Conservation (phyloP, 1,140 invertebrate genomes). For the Cecropterus lyciades region DNA sequence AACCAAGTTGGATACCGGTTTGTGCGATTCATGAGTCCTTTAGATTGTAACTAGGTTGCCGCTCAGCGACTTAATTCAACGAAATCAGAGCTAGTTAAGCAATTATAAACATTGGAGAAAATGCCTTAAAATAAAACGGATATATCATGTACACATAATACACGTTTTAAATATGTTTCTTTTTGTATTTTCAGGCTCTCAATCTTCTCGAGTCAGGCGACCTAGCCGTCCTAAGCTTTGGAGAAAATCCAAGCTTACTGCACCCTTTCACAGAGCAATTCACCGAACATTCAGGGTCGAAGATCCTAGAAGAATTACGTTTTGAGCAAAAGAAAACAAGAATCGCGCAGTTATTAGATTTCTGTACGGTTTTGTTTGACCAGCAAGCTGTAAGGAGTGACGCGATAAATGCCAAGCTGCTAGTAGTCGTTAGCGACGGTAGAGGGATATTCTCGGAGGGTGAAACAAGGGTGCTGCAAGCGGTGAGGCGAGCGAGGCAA, state of each 20-base stretch:
- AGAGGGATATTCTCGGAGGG: constrained; percentile 97
- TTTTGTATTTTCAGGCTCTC: constrained; percentile 88
- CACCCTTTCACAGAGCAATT: constrained; percentile 95
- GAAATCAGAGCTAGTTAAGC: too few relatives aligned
- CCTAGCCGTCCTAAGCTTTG: constrained; percentile 96
- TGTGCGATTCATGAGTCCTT: too few relatives aligned
- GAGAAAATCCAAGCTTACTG: constrained; percentile 92
- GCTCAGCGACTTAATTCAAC: too few relatives aligned
- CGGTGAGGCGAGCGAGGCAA: constrained; percentile 92
- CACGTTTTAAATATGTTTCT: too few relatives aligned
- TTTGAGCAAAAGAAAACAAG: constrained; percentile 93
- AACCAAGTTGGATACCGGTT: too few relatives aligned
- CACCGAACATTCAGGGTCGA: constrained; percentile 91
- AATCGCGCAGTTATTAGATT: constrained; percentile 92
- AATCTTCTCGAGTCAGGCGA: constrained; percentile 97
- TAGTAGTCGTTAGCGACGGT: constrained; percentile 97
- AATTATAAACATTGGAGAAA: too few relatives aligned
- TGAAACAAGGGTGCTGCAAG: constrained; percentile 89
- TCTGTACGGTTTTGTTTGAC: constrained; percentile 89
- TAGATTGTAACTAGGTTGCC: too few relatives aligned
- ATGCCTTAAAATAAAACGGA: too few relatives aligned
- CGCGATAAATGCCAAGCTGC: constrained; percentile 90
- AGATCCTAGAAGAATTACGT: constrained; percentile 90
- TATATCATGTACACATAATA: too few relatives aligned
- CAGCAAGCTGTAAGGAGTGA: constrained; percentile 84